Evolutionary conservation across 2,888 invertebrate species (phyloP).

Genomic region (Ectemnius lituratus): DNA sequence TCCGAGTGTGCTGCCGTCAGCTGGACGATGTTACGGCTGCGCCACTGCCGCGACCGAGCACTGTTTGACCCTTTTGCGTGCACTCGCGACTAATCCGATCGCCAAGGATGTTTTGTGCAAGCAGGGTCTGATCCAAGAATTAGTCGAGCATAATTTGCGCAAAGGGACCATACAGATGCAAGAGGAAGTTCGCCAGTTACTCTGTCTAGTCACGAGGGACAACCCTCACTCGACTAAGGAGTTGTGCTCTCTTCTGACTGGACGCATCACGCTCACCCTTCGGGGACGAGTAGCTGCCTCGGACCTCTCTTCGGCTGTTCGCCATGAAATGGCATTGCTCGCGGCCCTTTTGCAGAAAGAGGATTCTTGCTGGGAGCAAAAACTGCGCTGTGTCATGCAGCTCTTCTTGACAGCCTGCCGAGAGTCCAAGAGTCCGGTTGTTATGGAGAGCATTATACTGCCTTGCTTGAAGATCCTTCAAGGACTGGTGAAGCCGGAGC

Average conservation of each 20-base stretch:
- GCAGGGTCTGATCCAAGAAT: constrained; percentile 92
- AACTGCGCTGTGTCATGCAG: constrained; percentile 92
- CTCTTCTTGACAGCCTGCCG: constrained; percentile 90
- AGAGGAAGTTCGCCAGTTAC: constrained; percentile 91
- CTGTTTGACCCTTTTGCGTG: constrained; percentile 93
- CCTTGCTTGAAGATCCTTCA: constrained; percentile 96
- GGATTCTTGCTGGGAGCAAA: constrained; percentile 96
- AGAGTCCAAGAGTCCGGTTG: constrained; percentile 89
- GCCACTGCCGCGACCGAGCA: constrained; percentile 95
- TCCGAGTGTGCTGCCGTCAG: constrained; percentile 61
- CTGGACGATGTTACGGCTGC: constrained; percentile 90
- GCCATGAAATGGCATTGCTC: constrained; percentile 93
- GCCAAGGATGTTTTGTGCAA: constrained; percentile 88
- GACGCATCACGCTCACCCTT: constrained; percentile 89
- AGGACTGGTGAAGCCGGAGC: constrained; percentile 86
- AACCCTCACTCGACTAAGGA: constrained; percentile 90
- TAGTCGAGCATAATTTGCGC: constrained; percentile 93
- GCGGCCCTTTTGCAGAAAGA: constrained; percentile 94
- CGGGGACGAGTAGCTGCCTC: constrained; percentile 87
- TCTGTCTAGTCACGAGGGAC: constrained; percentile 93
- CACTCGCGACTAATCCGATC: constrained; percentile 89
- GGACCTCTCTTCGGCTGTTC: constrained; percentile 87
- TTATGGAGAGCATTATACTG: constrained; percentile 93
- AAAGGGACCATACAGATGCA: constrained; percentile 91
- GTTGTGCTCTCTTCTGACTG: constrained; percentile 89